These are phyloP conservation scores for Drosophila murphyi DNA, from an alignment of 1,140 invertebrate genomes.

Conservation along the genomic window DNA sequence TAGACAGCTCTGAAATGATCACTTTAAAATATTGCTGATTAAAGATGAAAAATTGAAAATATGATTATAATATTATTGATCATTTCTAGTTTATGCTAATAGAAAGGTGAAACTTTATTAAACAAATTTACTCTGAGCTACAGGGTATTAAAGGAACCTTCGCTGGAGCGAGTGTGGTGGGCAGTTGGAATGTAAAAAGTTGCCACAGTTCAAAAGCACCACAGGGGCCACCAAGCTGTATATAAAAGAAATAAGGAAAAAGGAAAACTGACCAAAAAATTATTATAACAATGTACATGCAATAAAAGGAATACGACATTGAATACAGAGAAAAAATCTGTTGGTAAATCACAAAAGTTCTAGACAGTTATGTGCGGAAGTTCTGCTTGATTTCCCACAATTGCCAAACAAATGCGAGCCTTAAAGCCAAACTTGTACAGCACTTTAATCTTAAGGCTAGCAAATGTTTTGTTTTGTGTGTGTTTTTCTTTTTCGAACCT, in stretches of 20 bases:
- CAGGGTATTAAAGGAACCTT: slow-evolving; percentile 1
- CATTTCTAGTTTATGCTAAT: too few species aligned
- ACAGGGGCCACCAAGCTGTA: neutral
- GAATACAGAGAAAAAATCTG: slow-evolving; percentile 9
- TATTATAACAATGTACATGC: slow-evolving; percentile 31
- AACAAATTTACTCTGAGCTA: neutral
- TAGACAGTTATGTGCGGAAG: neutral
- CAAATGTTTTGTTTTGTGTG: neutral
- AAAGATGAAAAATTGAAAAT: too few species aligned
- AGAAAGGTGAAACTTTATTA: neutral
- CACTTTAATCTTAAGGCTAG: slow-evolving; percentile 15
- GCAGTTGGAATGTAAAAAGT: slow-evolving; percentile 20
- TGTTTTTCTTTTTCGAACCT: neutral
- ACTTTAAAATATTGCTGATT: neutral
- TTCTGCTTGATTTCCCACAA: slow-evolving; percentile 2
- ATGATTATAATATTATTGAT: too few species aligned
- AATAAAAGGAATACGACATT: slow-evolving; percentile 6
- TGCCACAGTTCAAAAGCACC: slow-evolving; percentile 12
- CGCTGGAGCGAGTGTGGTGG: neutral
- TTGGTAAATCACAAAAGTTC: slow-evolving; percentile 22
- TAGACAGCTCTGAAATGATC: neutral
- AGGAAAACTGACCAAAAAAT: slow-evolving; percentile 1
- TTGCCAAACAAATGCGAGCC: slow-evolving; percentile 17
- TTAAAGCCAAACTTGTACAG: slow-evolving; percentile 6
- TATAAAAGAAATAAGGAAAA: slow-evolving; percentile 1